These are phyloP conservation scores for Columbina picui DNA, from an alignment of 2,113 vertebrate species.

Conservation along the genomic window DNA sequence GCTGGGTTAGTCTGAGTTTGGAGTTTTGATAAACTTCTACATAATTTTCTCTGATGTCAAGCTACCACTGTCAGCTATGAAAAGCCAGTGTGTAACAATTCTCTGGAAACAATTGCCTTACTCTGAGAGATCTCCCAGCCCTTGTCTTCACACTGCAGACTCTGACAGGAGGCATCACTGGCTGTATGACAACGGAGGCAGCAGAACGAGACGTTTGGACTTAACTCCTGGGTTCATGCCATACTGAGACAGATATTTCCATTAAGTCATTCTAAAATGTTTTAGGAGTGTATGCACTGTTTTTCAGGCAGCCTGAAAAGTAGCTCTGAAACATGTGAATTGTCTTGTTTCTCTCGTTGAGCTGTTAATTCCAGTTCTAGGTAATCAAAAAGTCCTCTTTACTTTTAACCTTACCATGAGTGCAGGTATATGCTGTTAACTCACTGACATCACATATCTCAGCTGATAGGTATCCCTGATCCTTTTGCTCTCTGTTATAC, in stretches of 20 bases:
- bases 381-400: not conserved
- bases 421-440: not conserved
- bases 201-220: not conserved
- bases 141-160: not conserved
- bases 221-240: not conserved
- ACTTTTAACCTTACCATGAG: not conserved
- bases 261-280: not conserved
- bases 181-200: not conserved
- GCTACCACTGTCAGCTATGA: not conserved
- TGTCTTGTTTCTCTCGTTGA: not conserved
- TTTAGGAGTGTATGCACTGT: not conserved
- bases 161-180: not conserved
- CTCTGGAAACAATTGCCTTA: not conserved
- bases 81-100: not conserved
- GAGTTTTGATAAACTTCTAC: not conserved
- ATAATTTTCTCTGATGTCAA: not conserved
- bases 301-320: not conserved
- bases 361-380: not conserved
- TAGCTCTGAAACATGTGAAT: not conserved
- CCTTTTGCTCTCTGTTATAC: not conserved
- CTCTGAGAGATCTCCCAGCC: not conserved
- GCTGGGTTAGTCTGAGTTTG: not conserved
- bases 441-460: not conserved
- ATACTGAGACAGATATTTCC: not conserved
- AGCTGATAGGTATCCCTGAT: not conserved